Conservation (phyloP, 2,888 invertebrate species). For the Euclidia mi region DNA sequence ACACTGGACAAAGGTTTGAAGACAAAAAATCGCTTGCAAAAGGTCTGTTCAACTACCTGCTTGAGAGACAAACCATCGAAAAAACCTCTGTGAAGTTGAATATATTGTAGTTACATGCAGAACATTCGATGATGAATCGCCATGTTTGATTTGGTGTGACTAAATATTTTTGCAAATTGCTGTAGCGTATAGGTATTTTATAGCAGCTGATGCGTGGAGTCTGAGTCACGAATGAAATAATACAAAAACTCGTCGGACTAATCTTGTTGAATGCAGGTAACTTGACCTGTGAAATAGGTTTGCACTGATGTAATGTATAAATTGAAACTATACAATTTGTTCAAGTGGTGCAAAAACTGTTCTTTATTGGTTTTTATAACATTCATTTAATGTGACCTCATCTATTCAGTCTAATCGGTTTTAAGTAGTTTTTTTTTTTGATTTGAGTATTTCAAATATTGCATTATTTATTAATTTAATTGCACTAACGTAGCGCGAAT, state of each 20-base stretch:
- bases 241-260: conserved; percentile 2
- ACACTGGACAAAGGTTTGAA: conserved; percentile 68
- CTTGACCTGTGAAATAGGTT: conserved; percentile 5
- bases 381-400: conserved; percentile 10
- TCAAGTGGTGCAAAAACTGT: conserved; percentile 3
- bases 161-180: conserved; percentile 44
- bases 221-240: conserved; percentile 64
- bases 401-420: background rate
- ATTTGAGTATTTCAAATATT: background rate
- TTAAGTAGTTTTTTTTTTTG: no score
- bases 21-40: conserved; percentile 76
- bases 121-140: conserved; percentile 75
- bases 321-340: conserved; percentile 18
- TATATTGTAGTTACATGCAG: conserved; percentile 44
- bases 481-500: background rate
- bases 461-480: background rate
- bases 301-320: conserved; percentile 21
- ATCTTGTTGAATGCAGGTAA: conserved; percentile 9
- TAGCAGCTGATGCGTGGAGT: conserved; percentile 68
- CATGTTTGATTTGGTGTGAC: conserved; percentile 59
- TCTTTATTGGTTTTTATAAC: conserved; percentile 5
- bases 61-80: conserved; percentile 63
- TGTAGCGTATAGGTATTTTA: conserved; percentile 29
- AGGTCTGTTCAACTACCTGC: conserved; percentile 82
- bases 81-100: conserved; percentile 60